Evolutionary conservation across 2,888 invertebrate genomes (phyloP).

Genomic region (Oscheius sp.): DNA sequence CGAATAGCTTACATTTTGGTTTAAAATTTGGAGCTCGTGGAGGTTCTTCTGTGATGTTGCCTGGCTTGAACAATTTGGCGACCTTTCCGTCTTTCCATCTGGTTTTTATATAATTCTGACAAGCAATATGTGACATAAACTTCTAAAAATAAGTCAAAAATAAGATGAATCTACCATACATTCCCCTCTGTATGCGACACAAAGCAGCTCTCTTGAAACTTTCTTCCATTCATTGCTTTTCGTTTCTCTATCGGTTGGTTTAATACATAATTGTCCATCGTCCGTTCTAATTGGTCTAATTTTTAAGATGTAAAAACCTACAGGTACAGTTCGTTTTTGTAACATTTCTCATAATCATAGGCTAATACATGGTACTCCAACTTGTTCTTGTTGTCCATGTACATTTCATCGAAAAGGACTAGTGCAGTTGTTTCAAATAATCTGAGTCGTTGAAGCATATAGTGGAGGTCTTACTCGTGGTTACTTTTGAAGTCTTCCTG

Average conservation of each 20-base stretch:
- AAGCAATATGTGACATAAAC: conserved; percentile 9
- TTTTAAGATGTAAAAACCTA: neutral
- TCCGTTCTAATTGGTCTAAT: neutral
- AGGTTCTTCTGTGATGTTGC: too few species aligned
- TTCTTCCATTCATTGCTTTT: neutral
- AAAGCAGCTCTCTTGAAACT: conserved; percentile 4
- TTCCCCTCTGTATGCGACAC: conserved; percentile 7
- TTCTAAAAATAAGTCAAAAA: conserved; percentile 7
- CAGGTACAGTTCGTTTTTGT: neutral
- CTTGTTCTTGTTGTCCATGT: neutral
- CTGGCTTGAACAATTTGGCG: neutral
- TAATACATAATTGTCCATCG: neutral
- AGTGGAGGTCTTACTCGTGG: conserved; percentile 7
- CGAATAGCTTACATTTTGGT: too few species aligned
- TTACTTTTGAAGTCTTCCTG: conserved; percentile 5
- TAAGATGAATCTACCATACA: conserved; percentile 1
- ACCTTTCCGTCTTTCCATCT: conserved; percentile 13
- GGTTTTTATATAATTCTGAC: conserved; percentile 11
- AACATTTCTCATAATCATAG: conserved; percentile 1
- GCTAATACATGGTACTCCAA: conserved; percentile 15
- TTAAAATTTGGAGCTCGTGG: too few species aligned
- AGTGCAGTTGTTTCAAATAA: conserved; percentile 3
- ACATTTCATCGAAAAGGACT: conserved; percentile 1
- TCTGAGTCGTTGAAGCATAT: neutral
- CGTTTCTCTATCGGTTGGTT: neutral